Conservation (phyloP, 2,797 vertebrate species). For the Coluber constrictor region DNA sequence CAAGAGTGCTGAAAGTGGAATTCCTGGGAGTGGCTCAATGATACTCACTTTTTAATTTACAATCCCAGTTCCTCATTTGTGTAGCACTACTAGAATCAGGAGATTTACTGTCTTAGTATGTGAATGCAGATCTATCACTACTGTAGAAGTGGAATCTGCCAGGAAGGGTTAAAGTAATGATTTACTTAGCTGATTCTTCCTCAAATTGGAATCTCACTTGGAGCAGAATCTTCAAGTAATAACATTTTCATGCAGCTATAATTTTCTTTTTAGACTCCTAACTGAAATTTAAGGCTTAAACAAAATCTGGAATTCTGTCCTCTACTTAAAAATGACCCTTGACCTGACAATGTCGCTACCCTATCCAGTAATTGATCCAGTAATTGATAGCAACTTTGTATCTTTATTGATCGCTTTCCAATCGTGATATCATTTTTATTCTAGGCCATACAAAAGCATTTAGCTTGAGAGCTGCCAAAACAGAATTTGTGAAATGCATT, state of each 20-base stretch:
- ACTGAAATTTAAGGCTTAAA: neutral
- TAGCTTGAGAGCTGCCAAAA: neutral
- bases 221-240: neutral
- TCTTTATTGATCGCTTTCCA: neutral
- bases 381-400: neutral
- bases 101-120: neutral
- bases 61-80: neutral
- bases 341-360: neutral
- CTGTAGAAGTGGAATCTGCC: neutral
- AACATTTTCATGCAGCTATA: neutral
- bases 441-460: neutral
- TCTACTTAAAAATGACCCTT: neutral
- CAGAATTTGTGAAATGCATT: neutral
- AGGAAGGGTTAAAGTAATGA: neutral
- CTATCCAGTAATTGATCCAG: neutral
- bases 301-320: neutral
- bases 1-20: neutral
- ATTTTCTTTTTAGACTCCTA: neutral
- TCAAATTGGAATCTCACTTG: no score
- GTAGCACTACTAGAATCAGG: neutral
- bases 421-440: neutral
- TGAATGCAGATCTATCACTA: neutral
- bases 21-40: neutral
- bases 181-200: neutral
- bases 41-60: neutral